Conservation (phyloP, 64 coral and sea anemone genomes). For the Pachyseris speciosa region DNA sequence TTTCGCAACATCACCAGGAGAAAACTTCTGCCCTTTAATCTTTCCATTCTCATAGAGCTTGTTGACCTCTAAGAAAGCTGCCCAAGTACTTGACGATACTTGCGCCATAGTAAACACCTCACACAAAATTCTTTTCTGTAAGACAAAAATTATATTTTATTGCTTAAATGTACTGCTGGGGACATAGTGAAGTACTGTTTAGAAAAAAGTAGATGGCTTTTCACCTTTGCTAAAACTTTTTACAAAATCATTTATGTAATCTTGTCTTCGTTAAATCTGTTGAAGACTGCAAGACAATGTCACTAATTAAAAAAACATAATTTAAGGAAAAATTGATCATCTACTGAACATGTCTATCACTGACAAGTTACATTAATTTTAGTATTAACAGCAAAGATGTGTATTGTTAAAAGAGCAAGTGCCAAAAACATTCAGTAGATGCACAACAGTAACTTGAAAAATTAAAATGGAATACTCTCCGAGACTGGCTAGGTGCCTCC, state of each 20-base stretch:
- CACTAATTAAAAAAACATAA: too few species aligned
- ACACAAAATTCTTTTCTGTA: neutral
- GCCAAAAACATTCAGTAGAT: too few species aligned
- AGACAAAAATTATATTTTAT: neutral
- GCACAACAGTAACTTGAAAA: too few species aligned
- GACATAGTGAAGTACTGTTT: neutral
- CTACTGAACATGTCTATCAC: too few species aligned
- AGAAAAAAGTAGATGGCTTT: neutral
- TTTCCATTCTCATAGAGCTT: neutral
- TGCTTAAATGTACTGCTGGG: neutral
- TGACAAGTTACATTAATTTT: too few species aligned
- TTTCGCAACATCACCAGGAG: neutral
- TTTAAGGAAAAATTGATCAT: too few species aligned
- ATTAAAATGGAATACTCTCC: neutral
- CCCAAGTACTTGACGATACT: neutral
- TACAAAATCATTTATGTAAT: too few species aligned
- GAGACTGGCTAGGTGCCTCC: neutral
- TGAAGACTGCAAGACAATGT: too few species aligned
- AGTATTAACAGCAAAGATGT: too few species aligned
- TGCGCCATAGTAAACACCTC: neutral
- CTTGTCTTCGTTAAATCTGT: too few species aligned
- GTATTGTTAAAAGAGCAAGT: too few species aligned
- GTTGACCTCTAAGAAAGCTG: neutral
- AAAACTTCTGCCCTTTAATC: neutral
- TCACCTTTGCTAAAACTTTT: neutral